phyloP scores from a whole-genome alignment of 2,797 vertebrate genomes.

The Catostomus latipinnis region DNA sequence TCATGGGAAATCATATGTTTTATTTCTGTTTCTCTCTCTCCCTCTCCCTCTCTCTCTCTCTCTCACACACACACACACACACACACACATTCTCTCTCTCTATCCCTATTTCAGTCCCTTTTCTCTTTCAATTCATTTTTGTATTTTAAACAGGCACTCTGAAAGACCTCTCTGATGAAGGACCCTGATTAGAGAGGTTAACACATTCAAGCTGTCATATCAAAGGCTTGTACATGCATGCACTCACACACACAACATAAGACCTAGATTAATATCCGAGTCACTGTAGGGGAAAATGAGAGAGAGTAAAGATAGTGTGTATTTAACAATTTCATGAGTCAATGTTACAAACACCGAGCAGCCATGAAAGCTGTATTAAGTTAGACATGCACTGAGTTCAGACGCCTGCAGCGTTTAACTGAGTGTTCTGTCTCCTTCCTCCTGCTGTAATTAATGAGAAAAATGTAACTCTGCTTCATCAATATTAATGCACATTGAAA shows the following conservation, averaged over 20 bases:
- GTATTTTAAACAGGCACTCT: slow-evolving; percentile 52
- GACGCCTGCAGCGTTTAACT: slow-evolving; percentile 42
- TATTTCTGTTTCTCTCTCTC: no score
- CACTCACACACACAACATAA: slow-evolving; percentile 33
- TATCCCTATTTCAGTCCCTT: no score
- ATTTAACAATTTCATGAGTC: slow-evolving; percentile 16
- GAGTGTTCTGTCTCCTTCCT: slow-evolving; percentile 22
- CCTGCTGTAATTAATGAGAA: slow-evolving; percentile 39
- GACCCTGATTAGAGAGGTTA: slow-evolving; percentile 53
- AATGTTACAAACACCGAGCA: slow-evolving; percentile 16
- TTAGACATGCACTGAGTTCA: slow-evolving; percentile 16
- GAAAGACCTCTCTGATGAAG: slow-evolving; percentile 48
- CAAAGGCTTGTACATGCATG: slow-evolving; percentile 44
- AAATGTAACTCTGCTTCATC: slow-evolving; percentile 31
- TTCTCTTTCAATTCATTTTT: slow-evolving; percentile 39
- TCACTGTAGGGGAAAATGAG: slow-evolving; percentile 1
- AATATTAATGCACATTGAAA: slow-evolving; percentile 39
- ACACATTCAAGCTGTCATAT: slow-evolving; percentile 49
- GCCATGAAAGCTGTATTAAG: slow-evolving; percentile 17
- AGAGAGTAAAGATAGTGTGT: slow-evolving; percentile 5
- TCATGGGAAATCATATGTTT: slow-evolving; percentile 32
- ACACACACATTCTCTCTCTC: no score
- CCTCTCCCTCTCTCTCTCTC: slow-evolving; percentile 17
- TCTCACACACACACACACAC: not conserved
- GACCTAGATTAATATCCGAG: slow-evolving; percentile 45